Evolutionary conservation across 1,140 invertebrate genomes (phyloP), one percentile per base, ranked within the genome.

Genomic region (Calliopsis andreniformis): DNA sequence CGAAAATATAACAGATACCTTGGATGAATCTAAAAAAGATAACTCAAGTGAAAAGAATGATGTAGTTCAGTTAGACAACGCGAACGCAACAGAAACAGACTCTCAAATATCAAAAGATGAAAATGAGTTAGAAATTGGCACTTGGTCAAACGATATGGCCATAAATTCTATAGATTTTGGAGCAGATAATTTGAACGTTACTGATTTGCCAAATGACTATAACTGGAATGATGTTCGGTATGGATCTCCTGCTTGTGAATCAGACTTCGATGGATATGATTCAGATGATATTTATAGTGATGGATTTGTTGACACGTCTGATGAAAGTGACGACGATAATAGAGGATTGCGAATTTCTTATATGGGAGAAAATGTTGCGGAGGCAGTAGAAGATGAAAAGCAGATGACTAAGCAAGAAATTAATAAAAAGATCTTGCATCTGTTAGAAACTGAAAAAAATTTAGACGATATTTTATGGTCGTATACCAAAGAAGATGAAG

Each of bases 131-230:
- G 96, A 97, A 89, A 97, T 98, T 68, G 97, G 97, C n/a, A 97
- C 95, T 0, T 98, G 97, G 97, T 96, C 95, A 0, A 98, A 97
- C 89, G 96, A 97, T 23, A 97, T 98, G 96, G 95, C 96, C 0
- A 83, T 84, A 35, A 66, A 79, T 61, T 71, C 87, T 0, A 86
- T 88, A 68, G 79, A 80, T 42, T 89, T 88, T 14, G 81, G 82
- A 45, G 42, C 64, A 0, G 71, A 86, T 1, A 78, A 83, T 70
- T 77, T 85, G 20, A 87, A 89, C 53, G 63, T 90, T 0, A 86
- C 81, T 1, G 85, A 88, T 7, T 70, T 90, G 2, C 63, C 88
- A 30, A 71, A 86, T 39, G 78, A 87, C 42, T 89, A 87, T 32
- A 80, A 79, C 8, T 92, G 90, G 89, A 76, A 76, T 8, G 88